Conservation (phyloP, 2,797 vertebrate species). For the Schizothorax lantsangensis region DNA sequence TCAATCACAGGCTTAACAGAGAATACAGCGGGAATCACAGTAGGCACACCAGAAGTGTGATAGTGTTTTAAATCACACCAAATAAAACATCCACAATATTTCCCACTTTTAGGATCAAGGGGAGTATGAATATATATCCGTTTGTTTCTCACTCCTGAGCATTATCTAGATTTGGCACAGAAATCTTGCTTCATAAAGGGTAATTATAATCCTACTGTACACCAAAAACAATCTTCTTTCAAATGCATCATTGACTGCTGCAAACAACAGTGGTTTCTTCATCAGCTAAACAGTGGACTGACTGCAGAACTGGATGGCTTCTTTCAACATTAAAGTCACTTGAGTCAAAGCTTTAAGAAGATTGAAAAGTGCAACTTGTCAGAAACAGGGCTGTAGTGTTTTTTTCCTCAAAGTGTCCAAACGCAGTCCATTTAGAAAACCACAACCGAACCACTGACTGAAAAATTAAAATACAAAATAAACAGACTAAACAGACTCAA, state of each 20-base stretch:
- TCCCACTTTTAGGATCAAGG: neutral
- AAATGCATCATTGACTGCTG: neutral
- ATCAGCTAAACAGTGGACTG: neutral
- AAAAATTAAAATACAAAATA: neutral
- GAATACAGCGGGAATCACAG: conserved; percentile 5
- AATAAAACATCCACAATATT: neutral
- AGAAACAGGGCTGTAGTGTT: neutral
- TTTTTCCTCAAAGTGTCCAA: neutral
- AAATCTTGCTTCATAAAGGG: neutral
- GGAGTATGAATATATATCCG: neutral
- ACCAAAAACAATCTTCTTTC: neutral
- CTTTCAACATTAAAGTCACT: conserved; percentile 3
- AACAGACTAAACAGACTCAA: neutral
- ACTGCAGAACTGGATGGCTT: neutral
- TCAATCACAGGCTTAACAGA: neutral
- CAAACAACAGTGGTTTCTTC: neutral
- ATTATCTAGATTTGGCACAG: conserved; percentile 15
- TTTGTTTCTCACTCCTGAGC: neutral
- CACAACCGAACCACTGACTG: neutral
- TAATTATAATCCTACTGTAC: neutral
- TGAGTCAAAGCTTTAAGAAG: neutral
- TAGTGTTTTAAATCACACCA: neutral
- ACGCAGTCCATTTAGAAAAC: neutral
- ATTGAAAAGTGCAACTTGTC: neutral
- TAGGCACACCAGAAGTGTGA: neutral